Base-by-base conservation (phyloP, 2,113 vertebrate species). In the Takifugu bimaculatus region DNA sequence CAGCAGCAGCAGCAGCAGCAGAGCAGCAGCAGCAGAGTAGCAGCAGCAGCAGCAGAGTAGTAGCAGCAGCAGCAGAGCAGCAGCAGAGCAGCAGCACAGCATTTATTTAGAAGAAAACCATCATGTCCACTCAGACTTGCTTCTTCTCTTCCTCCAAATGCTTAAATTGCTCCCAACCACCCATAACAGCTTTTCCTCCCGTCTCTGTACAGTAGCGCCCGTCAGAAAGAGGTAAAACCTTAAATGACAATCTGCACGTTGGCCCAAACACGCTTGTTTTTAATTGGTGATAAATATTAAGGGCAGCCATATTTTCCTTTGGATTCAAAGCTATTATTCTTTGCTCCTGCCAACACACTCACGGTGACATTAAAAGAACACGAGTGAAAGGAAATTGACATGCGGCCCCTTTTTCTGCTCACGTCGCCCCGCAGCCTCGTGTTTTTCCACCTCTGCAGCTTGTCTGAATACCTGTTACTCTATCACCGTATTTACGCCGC, bases 351-450 rank as follows among this genome's bases (percentile, higher is more conserved):
- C 50, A 42, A 49, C 15, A 42, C 39, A 60, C 65, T 51, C 54
- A 60, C 49, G n/a, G 45, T 80, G 66, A 78, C 77, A 85, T 80
- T 80, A 78, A 52, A 69, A 76, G 35, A 66, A 66, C 54, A 70
- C 26, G 13, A 70, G 12, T 55, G 49, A 66, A 70, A 69, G 26
- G 35, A 78, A 67, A 63, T 47, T 49, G 55, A 28, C 54, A 43
- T 52, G 57, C 54, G 56, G 60, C 9, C 11, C 7, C 0, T 39
- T 39, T 39, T 11, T 14, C 20, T 39, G 11, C 20, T 14, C 13
- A 51, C 20, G 13, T 26, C 29, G 47, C 26, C 42, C 9, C 15
- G 57, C 56, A 62, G 2, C 26, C 3, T 55, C 43, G 14, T 25
- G 43, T 42, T 45, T 50, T 3, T 28, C 32, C 0, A 4, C 27